These are phyloP conservation scores for Nasonia oneida DNA, from an alignment of 2,888 invertebrate species.

Conservation along the genomic window DNA sequence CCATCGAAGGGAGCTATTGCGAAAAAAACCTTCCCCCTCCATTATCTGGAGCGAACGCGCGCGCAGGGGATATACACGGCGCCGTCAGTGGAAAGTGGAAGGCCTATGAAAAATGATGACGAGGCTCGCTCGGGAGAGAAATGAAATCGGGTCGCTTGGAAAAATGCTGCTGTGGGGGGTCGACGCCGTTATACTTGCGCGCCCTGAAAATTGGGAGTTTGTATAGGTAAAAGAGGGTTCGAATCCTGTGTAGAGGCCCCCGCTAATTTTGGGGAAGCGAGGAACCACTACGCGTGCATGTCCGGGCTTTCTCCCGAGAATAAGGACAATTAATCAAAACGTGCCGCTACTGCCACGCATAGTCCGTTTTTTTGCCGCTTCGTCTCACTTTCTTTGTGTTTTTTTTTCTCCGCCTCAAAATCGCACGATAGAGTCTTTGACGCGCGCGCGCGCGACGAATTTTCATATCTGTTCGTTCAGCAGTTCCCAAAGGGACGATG, in stretches of 20 bases:
- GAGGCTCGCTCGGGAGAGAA: conserved; percentile 74
- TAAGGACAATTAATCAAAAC: conserved; percentile 62
- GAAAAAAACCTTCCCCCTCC: conserved; percentile 61
- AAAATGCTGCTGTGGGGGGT: conserved; percentile 56
- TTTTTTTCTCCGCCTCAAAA: conserved; percentile 21
- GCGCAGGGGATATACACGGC: conserved; percentile 58
- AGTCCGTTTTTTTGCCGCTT: neutral
- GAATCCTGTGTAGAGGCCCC: conserved; percentile 35
- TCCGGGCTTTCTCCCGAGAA: conserved; percentile 40
- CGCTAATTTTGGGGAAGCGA: conserved; percentile 60
- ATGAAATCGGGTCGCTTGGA: conserved; percentile 75
- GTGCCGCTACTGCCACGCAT: conserved; percentile 8
- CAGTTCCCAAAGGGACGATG: conserved; percentile 50
- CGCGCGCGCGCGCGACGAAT: conserved; percentile 48
- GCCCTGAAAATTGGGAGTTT: conserved; percentile 62
- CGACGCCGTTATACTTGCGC: neutral
- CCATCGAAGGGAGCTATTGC: conserved; percentile 49
- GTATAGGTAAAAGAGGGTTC: conserved; percentile 62
- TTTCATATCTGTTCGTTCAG: conserved; percentile 57
- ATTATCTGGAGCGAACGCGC: conserved; percentile 60
- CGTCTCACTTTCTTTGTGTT: neutral
- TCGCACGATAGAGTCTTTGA: conserved; percentile 52
- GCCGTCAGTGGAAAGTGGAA: conserved; percentile 44
- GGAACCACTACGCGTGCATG: conserved; percentile 27
- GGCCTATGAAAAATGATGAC: conserved; percentile 78